Percentiles rank a stretch among this genome's conserved stretches.
phyloP scores from a whole-genome alignment of 1,140 invertebrate species.

The Ylistrum balloti region DNA sequence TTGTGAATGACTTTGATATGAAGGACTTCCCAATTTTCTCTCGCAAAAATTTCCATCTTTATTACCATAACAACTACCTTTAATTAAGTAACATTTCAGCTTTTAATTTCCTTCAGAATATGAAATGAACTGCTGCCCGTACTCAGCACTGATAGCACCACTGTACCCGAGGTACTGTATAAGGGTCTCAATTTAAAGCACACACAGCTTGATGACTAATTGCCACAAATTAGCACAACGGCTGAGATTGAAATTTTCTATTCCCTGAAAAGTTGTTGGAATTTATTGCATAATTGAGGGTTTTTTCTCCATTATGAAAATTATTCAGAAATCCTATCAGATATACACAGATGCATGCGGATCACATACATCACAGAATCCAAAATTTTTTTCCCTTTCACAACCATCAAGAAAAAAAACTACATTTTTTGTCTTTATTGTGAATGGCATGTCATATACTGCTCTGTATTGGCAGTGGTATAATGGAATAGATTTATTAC shows the following conservation, averaged over 20 bases:
- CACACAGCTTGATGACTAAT: conserved; percentile 20
- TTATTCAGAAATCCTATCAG: not conserved
- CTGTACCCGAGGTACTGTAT: not conserved
- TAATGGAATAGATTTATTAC: conserved; percentile 6
- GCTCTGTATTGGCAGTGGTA: not conserved
- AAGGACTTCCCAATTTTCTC: not conserved
- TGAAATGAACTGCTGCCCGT: not conserved
- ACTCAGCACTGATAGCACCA: not conserved
- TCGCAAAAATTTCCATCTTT: conserved; percentile 9
- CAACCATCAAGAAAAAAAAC: not conserved
- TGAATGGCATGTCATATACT: not conserved
- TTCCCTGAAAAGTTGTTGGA: not conserved
- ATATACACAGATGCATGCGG: not conserved
- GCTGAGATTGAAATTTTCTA: not conserved
- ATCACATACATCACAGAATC: not conserved
- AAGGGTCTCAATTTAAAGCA: not conserved
- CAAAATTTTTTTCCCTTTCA: not conserved
- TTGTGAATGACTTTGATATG: conserved; percentile 27
- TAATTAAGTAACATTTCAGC: not conserved
- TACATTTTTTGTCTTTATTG: not conserved
- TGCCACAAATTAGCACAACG: not conserved
- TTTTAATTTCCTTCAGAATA: conserved; percentile 14
- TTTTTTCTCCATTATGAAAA: not conserved
- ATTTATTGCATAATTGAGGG: conserved; percentile 10
- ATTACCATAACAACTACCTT: conserved; percentile 35